These are phyloP conservation scores for Amphibalanus amphitrite DNA, from an alignment of 1,140 invertebrate species.

Conservation along the genomic window DNA sequence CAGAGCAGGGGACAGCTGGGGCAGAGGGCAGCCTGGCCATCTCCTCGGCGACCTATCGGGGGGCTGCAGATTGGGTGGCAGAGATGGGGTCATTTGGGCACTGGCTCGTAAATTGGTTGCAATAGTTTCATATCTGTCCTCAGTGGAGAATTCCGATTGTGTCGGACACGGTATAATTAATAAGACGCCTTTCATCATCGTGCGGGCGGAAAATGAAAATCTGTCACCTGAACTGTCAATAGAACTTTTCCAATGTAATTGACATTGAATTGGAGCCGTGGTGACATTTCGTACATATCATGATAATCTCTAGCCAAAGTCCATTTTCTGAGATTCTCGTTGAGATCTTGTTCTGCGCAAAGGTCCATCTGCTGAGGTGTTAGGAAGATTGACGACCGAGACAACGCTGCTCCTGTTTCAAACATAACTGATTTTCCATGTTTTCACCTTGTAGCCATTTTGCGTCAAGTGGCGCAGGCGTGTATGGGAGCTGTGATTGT, in stretches of 20 bases:
- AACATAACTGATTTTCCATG: background rate
- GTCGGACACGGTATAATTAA: too few relatives aligned
- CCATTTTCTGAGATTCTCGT: background rate
- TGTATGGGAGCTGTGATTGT: background rate
- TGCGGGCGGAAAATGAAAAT: too few relatives aligned
- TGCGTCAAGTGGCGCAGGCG: background rate
- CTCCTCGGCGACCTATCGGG: too few relatives aligned
- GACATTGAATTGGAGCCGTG: background rate
- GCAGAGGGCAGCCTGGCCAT: too few relatives aligned
- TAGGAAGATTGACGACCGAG: background rate
- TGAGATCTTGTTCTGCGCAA: background rate
- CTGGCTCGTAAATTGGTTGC: too few relatives aligned
- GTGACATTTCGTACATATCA: background rate
- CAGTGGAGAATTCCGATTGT: too few relatives aligned
- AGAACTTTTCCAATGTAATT: background rate
- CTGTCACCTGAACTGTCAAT: background rate
- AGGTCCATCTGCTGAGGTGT: background rate
- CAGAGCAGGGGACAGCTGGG: too few relatives aligned
- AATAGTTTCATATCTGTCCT: too few relatives aligned
- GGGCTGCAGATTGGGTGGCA: too few relatives aligned
- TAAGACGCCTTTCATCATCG: too few relatives aligned
- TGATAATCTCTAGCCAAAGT: background rate
- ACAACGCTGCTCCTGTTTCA: background rate
- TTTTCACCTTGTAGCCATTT: background rate
- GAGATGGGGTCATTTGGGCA: background rate